These are phyloP conservation scores for Rostratula benghalensis DNA, from an alignment of 2,113 vertebrate genomes.

Conservation along the genomic window DNA sequence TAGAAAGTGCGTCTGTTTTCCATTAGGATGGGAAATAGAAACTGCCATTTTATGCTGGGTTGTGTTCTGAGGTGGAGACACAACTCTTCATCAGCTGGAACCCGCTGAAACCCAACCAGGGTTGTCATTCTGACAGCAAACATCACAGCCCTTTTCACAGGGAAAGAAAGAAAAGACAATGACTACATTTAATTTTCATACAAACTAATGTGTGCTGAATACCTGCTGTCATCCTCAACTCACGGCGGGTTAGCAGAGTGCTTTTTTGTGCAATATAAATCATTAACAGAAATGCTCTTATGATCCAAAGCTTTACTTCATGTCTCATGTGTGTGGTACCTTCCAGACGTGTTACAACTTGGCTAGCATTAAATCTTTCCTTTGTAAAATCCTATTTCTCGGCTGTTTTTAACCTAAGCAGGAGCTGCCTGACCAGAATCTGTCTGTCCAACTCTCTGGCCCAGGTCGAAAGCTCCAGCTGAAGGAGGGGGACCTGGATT, in stretches of 20 bases:
- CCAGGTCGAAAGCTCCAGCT: neutral
- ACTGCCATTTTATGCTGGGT: neutral
- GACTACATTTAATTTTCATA: neutral
- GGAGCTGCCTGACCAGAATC: neutral
- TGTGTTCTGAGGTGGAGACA: neutral
- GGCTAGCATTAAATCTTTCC: neutral
- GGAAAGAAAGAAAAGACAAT: neutral
- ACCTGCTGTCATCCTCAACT: neutral
- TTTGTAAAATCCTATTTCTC: neutral
- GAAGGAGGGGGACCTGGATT: neutral
- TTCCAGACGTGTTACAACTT: neutral
- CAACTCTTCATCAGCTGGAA: neutral
- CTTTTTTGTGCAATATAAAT: neutral
- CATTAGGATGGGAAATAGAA: neutral
- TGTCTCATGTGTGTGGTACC: neutral
- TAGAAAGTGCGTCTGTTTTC: neutral
- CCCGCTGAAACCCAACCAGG: neutral
- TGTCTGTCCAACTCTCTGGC: neutral
- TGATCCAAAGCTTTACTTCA: neutral
- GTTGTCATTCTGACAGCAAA: neutral
- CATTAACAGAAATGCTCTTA: neutral
- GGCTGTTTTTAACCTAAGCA: neutral
- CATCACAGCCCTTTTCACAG: neutral
- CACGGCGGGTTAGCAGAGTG: neutral
- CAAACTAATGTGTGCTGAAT: neutral